A percentile compares a stretch with the other conserved stretches of the same genome.
These are phyloP conservation scores for Montipora efflorescens DNA, from an alignment of 64 coral and sea anemone species.

Conservation along the genomic window DNA sequence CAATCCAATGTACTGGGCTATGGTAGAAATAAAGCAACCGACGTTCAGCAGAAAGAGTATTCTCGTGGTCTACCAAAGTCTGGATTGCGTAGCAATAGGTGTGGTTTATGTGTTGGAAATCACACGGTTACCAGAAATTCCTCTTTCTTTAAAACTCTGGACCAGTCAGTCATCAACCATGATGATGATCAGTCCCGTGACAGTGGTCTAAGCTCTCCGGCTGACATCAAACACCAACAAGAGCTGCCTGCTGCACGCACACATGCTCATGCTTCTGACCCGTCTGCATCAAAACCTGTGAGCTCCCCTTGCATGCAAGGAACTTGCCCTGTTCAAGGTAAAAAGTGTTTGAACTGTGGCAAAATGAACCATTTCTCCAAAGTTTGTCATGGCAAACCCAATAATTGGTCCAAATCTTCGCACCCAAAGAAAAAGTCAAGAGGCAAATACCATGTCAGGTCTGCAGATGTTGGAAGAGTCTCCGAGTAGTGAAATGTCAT, in stretches of 20 bases:
- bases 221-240: no score
- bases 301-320: neutral
- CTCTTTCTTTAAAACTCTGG: no score
- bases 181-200: no score
- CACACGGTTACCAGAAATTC: neutral
- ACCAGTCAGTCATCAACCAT: no score
- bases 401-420: neutral
- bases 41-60: constrained; percentile 7
- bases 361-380: constrained; percentile 14
- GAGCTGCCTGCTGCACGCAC: no score
- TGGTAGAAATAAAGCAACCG: neutral
- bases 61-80: neutral
- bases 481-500: neutral
- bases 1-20: no score
- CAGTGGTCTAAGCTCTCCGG: no score
- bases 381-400: neutral
- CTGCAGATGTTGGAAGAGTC: neutral
- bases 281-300: no score
- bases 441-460: neutral
- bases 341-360: neutral
- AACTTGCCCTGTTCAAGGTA: no score
- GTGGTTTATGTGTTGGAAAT: constrained; percentile 31
- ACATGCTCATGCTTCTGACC: no score
- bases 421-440: neutral
- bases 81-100: neutral